These are phyloP conservation scores for Ecdyonurus torrentis DNA, from an alignment of 2,888 invertebrate genomes.

Conservation along the genomic window DNA sequence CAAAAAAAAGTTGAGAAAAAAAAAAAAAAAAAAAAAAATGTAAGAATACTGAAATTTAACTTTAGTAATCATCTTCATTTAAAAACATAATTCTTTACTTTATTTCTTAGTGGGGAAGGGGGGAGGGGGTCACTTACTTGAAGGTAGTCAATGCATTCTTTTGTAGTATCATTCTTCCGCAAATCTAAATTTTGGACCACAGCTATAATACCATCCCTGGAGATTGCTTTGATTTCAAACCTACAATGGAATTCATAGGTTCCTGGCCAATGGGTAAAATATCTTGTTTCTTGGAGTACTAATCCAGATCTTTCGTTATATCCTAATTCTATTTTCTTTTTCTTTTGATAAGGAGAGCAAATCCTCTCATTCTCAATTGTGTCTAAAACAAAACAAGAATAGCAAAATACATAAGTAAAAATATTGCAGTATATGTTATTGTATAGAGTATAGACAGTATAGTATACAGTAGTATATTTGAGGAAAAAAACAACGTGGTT, in stretches of 20 bases:
- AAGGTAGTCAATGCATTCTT: constrained; percentile 32
- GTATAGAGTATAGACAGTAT: no score
- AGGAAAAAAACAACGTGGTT: no score
- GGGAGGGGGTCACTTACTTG: constrained; percentile 19
- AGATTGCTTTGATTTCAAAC: constrained; percentile 21
- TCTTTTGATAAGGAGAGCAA: constrained; percentile 9
- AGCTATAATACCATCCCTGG: constrained; percentile 27
- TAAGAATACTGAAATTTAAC: no score
- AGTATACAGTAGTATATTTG: no score
- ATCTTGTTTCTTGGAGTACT: constrained; percentile 19
- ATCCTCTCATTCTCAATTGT: constrained; percentile 10
- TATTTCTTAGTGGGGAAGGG: background rate
- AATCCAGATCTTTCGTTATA: constrained; percentile 18
- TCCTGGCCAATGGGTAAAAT: constrained; percentile 19
- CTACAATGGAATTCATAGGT: constrained; percentile 20
- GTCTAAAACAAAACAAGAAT: constrained; percentile 9
- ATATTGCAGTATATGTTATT: no score
- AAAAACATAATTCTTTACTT: no score
- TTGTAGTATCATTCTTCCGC: constrained; percentile 22
- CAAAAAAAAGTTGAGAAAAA: no score
- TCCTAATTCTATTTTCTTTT: constrained; percentile 13
- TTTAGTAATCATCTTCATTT: no score
- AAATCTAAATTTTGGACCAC: constrained; percentile 33
- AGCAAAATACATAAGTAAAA: no score
- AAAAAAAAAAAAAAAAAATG: no score